Conservation (phyloP, 2,888 invertebrate species). For the Thalpophila matura region DNA sequence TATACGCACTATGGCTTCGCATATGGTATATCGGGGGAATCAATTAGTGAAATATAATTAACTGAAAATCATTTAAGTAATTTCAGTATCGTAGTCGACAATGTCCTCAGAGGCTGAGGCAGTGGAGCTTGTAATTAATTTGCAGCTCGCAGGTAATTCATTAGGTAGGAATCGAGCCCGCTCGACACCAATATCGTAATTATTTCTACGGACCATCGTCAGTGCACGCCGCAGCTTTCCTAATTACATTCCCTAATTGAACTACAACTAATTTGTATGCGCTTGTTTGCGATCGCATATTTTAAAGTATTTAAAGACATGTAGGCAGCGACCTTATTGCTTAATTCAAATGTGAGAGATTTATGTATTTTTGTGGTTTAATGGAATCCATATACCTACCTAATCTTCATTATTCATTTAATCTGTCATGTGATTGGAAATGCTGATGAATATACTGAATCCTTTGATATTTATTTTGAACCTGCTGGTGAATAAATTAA, state of each 20-base stretch:
- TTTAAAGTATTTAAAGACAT: conserved; percentile 39
- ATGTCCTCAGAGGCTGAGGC: conserved; percentile 64
- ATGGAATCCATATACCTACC: not conserved
- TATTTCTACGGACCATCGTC: conserved; percentile 61
- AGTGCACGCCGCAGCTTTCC: conserved; percentile 64
- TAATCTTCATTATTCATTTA: not conserved
- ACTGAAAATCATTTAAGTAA: conserved; percentile 60
- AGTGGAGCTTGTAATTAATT: conserved; percentile 76
- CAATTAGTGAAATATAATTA: conserved; percentile 63
- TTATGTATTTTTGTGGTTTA: conserved; percentile 1
- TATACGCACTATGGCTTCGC: conserved; percentile 3
- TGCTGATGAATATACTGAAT: not conserved
- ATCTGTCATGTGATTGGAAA: not conserved
- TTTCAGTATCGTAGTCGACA: conserved; percentile 57
- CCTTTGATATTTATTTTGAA: not conserved
- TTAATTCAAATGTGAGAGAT: conserved; percentile 21
- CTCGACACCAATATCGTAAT: conserved; percentile 71
- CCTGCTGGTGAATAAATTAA: not conserved
- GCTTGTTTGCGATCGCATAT: conserved; percentile 46
- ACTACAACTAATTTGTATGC: conserved; percentile 72
- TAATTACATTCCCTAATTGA: conserved; percentile 81
- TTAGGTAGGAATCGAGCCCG: conserved; percentile 72
- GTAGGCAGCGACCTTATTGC: conserved; percentile 11
- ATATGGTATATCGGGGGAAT: conserved; percentile 15
- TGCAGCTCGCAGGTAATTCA: conserved; percentile 77